Evolutionary conservation across 2,888 invertebrate species (phyloP), one percentile per base, ranked within the genome.

Genomic region (Polymixis flavicincta): DNA sequence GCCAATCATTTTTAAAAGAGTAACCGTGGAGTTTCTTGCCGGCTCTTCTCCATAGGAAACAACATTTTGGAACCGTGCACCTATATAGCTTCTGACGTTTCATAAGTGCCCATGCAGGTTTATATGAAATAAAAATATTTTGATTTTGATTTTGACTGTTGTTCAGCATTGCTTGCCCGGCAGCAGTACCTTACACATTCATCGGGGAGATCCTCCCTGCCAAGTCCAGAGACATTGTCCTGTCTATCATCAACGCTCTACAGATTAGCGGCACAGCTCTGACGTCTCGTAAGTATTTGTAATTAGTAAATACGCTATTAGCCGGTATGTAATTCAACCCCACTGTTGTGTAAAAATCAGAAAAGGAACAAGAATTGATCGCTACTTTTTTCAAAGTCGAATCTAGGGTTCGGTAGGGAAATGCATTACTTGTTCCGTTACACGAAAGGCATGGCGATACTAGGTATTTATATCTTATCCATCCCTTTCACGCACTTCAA

Each of bases 161-260:
- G 87, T 90, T 70, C 89, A 96, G 96, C 87, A 88, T 96, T 90
- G 95, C 96, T 0, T 94, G 95, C 69, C 95, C 96, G 0, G 93
- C 96, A 0, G 93, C 96, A 2, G 92, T 92, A 1, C 96, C 96
- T 0, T 96, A 95, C 88, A 92, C 95, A 0, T 96, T 90, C 82
- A 93, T 96, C 28, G 96, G 96, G 8, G 96, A 96, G 86, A 92
- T 96, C 13, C 74, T 95, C 1, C 96, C 96, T 1, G 87, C 85
- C 48, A 92, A 89, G 28, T 92, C 95, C 78, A 92, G 95, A 75
- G 96, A 96, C 80, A 57, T 94, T 2, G 90, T 94, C 7, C 87
- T 96, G 1, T 94, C 96, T 0, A 82, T 96, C 59, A 93, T 92
- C 9, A 96, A 96, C 76, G 94, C 95, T 3, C 88, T 96, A 84